Evolutionary conservation across 2,888 invertebrate species (phyloP).

Genomic region (Matsumyia berberina): DNA sequence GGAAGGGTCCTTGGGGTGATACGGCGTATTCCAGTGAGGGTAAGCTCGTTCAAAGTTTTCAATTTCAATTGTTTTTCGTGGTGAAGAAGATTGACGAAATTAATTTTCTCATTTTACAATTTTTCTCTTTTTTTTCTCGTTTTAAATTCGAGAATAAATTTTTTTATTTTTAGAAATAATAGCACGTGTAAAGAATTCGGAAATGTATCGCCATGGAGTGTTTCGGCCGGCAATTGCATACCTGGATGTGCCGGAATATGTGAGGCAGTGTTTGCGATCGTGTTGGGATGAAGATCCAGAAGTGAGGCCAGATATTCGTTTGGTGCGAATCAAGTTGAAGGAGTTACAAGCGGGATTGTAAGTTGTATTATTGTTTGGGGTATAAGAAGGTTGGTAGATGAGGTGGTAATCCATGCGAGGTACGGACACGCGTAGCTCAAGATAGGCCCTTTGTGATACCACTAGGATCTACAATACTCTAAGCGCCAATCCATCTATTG

Average conservation of each 20-base stretch:
- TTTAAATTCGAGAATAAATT: neutral
- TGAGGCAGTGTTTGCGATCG: slow-evolving; percentile 89
- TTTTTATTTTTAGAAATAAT: slow-evolving; percentile 85
- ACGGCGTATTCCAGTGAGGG: slow-evolving; percentile 87
- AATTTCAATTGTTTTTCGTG: neutral
- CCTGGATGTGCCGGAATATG: slow-evolving; percentile 90
- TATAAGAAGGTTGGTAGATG: too few species aligned
- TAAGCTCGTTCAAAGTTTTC: slow-evolving; percentile 79
- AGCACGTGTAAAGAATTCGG: slow-evolving; percentile 86
- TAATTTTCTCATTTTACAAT: slow-evolving; percentile 15
- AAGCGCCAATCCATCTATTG: too few species aligned
- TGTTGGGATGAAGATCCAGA: slow-evolving; percentile 94
- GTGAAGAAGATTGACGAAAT: neutral
- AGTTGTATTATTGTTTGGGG: slow-evolving; percentile 70
- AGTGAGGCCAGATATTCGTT: slow-evolving; percentile 89
- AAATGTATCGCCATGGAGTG: slow-evolving; percentile 82
- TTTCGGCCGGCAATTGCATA: slow-evolving; percentile 89
- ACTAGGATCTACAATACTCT: too few species aligned
- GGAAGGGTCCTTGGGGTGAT: slow-evolving; percentile 92
- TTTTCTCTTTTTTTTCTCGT: neutral
- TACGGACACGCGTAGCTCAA: too few species aligned
- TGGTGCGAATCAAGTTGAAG: slow-evolving; percentile 90
- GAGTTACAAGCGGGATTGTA: slow-evolving; percentile 91
- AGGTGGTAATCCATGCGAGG: too few species aligned
- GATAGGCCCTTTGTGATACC: too few species aligned